Conservation (phyloP, 2,888 invertebrate species). For the Torymus tubicola region DNA sequence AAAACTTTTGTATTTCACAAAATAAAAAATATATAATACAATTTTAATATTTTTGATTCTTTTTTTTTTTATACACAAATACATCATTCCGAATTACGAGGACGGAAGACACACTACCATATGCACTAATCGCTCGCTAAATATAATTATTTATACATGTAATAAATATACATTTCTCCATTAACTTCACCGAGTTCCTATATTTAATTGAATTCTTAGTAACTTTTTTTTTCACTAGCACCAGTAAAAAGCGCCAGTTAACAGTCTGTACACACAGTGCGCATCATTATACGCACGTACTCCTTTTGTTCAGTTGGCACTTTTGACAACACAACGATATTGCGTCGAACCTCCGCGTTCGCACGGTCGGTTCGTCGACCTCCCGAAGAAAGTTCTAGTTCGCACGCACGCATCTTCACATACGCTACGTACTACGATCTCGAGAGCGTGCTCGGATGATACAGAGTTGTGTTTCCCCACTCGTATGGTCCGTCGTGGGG, state of each 20-base stretch:
- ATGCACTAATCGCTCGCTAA: conserved; percentile 28
- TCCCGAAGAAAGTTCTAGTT: not conserved
- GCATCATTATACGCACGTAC: conserved; percentile 7
- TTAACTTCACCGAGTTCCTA: conserved; percentile 3
- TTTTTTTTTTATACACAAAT: conserved; percentile 52
- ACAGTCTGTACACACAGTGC: conserved; percentile 11
- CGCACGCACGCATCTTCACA: not conserved
- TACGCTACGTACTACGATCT: conserved; percentile 64
- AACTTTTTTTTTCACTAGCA: conserved; percentile 50
- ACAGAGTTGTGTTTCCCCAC: conserved; percentile 75
- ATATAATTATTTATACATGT: conserved; percentile 49
- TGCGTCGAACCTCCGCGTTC: not conserved
- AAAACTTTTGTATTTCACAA: conserved; percentile 56
- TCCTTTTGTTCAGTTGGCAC: conserved; percentile 42
- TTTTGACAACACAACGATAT: conserved; percentile 13
- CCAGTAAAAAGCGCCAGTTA: conserved; percentile 30
- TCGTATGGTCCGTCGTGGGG: conserved; percentile 74
- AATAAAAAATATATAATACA: conserved; percentile 56
- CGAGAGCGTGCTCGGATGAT: conserved; percentile 74
- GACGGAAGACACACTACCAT: conserved; percentile 11
- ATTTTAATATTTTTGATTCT: conserved; percentile 43
- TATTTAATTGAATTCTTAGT: conserved; percentile 12
- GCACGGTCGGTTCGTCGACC: conserved; percentile 18
- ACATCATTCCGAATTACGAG: conserved; percentile 9
- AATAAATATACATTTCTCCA: conserved; percentile 50